Conservation (phyloP, 2,888 invertebrate genomes). For the Sthenelais limicola region DNA sequence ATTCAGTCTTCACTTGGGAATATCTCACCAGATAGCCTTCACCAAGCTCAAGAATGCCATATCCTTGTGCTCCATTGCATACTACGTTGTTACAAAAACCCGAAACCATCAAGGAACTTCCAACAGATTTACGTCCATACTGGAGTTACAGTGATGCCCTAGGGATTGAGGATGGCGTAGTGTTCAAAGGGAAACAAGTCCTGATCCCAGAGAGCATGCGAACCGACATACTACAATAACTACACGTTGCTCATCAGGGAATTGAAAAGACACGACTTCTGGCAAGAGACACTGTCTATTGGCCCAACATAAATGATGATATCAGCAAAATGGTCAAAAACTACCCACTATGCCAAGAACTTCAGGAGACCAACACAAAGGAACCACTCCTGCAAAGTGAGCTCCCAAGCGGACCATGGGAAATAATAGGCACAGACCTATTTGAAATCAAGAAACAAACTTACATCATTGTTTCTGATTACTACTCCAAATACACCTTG, state of each 20-base stretch:
- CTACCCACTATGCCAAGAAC: background rate
- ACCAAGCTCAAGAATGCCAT: background rate
- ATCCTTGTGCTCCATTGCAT: background rate
- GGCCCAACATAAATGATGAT: constrained; percentile 17
- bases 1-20: constrained; percentile 42
- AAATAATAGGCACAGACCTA: constrained; percentile 1
- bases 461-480: background rate
- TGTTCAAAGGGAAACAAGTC: background rate
- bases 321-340: background rate
- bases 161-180: background rate
- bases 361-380: background rate
- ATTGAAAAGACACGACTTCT: background rate
- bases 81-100: constrained; percentile 40
- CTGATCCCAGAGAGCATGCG: background rate
- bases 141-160: background rate
- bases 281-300: constrained; percentile 1
- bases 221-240: background rate
- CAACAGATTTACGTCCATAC: background rate
- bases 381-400: background rate
- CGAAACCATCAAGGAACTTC: background rate
- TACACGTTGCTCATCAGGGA: constrained; percentile 25
- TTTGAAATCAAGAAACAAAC: background rate
- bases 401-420: constrained; percentile 4
- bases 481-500: background rate
- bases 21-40: constrained; percentile 17